Evolutionary conservation across 1,140 invertebrate species (phyloP).

Genomic region (Drosophila repleta): DNA sequence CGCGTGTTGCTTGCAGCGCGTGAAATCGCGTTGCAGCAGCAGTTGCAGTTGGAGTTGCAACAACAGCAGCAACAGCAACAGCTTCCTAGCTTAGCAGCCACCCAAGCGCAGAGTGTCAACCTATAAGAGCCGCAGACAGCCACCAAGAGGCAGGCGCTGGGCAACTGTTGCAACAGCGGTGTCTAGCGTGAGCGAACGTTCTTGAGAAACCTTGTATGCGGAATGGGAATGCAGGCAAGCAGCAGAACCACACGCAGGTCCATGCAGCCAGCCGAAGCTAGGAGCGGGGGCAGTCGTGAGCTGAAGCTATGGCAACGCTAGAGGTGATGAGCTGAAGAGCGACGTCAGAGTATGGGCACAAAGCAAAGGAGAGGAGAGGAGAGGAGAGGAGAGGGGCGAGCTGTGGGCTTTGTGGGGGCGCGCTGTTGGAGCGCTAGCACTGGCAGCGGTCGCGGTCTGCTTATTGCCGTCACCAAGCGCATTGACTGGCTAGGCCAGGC

Average conservation of each 20-base stretch:
- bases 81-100: conserved; percentile 32
- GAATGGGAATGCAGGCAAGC: conserved; percentile 61
- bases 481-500: conserved; percentile 1
- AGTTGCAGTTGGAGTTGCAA: conserved; percentile 9
- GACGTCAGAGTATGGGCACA: too few relatives aligned
- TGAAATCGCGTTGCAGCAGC: conserved; percentile 60
- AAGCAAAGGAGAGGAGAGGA: neutral
- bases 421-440: conserved; percentile 9
- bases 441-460: conserved; percentile 79
- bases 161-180: conserved; percentile 10
- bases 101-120: conserved; percentile 69
- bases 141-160: neutral
- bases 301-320: too few relatives aligned
- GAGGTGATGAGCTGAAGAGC: too few relatives aligned
- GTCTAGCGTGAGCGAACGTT: conserved; percentile 61
- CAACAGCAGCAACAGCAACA: conserved; percentile 5
- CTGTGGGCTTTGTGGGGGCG: neutral
- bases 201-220: conserved; percentile 55
- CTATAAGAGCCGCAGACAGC: conserved; percentile 2
- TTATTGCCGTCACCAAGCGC: conserved; percentile 48
- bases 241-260: conserved; percentile 75
- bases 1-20: conserved; percentile 63
- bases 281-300: neutral
- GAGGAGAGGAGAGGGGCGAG: too few relatives aligned
- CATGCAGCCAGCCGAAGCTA: conserved; percentile 55